A percentile compares a stretch with the other conserved stretches of the same genome.
phyloP scores from a whole-genome alignment of 2,888 invertebrate genomes.

The Prosopocoilus inquinatus region DNA sequence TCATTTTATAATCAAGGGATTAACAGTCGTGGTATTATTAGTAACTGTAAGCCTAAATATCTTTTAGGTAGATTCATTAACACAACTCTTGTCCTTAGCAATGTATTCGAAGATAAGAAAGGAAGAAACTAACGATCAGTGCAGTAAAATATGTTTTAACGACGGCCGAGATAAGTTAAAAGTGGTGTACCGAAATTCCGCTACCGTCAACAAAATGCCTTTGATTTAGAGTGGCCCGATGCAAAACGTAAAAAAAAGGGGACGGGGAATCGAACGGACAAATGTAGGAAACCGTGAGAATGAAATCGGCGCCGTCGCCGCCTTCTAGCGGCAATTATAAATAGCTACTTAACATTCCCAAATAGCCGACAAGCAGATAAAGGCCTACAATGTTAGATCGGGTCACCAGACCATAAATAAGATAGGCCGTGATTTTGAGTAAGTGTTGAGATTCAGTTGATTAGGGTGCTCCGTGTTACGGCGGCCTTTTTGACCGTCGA shows the following conservation, averaged over 20 bases:
- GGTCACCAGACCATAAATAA: constrained; percentile 49
- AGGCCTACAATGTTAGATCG: constrained; percentile 43
- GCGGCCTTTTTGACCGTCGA: constrained; percentile 40
- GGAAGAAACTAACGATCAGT: constrained; percentile 43
- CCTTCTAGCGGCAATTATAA: constrained; percentile 45
- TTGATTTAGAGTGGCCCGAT: constrained; percentile 28
- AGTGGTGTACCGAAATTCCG: constrained; percentile 49
- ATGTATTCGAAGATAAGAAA: constrained; percentile 34
- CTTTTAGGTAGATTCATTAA: constrained; percentile 43
- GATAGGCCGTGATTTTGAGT: constrained; percentile 47
- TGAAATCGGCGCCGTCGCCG: constrained; percentile 36
- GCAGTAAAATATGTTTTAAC: constrained; percentile 46
- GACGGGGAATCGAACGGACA: constrained; percentile 1
- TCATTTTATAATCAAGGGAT: background rate
- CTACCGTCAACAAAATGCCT: constrained; percentile 45
- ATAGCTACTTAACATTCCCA: constrained; percentile 49
- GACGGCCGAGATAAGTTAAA: constrained; percentile 47
- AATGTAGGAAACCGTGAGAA: constrained; percentile 13
- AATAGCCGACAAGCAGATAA: constrained; percentile 44
- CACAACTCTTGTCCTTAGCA: constrained; percentile 40
- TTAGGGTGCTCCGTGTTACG: constrained; percentile 39
- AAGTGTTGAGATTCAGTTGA: constrained; percentile 46
- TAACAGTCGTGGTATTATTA: constrained; percentile 37
- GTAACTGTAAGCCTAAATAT: constrained; percentile 38
- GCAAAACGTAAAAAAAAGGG: constrained; percentile 16